Evolutionary conservation across 2,797 vertebrate genomes (phyloP).

Genomic region (Orestias chungarensis): DNA sequence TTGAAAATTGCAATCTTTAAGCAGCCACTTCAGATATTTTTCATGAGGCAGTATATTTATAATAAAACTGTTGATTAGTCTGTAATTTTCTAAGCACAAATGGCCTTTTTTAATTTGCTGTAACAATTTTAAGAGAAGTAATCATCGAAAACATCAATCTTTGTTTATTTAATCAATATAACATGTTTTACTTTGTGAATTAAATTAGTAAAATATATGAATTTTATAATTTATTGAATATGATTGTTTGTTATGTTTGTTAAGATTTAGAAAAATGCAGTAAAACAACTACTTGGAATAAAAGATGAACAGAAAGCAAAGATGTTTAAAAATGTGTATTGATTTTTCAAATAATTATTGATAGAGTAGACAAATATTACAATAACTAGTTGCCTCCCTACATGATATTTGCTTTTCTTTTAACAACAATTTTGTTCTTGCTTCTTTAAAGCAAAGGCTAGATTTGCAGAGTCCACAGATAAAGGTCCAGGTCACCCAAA

Average conservation of each 20-base stretch:
- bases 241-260: background rate
- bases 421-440: background rate
- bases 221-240: background rate
- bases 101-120: too few species aligned
- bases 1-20: too few species aligned
- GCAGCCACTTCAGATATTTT: too few species aligned
- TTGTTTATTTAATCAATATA: background rate
- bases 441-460: background rate
- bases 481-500: constrained; percentile 1
- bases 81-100: too few species aligned
- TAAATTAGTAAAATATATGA: background rate
- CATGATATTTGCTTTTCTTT: background rate
- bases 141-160: too few species aligned
- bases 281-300: background rate
- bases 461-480: background rate
- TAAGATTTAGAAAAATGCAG: background rate
- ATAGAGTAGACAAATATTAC: background rate
- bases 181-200: background rate
- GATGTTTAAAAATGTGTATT: background rate
- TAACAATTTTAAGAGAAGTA: too few species aligned
- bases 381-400: background rate
- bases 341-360: background rate
- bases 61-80: too few species aligned
- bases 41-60: too few species aligned
- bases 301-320: background rate